Conservation (phyloP, 1,140 invertebrate genomes). For the Stegodyphus dumicola region DNA sequence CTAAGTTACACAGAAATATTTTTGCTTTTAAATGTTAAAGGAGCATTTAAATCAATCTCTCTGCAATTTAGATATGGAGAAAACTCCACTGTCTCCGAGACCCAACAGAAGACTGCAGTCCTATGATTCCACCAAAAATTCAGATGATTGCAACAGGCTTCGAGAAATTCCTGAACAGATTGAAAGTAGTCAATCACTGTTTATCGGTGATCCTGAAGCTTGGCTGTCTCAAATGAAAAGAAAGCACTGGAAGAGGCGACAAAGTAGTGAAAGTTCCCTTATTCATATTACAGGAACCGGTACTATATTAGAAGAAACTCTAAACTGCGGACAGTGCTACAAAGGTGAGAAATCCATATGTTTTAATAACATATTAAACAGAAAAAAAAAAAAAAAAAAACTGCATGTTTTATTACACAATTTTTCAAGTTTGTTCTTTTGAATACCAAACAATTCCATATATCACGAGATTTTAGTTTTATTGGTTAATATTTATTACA, state of each 20-base stretch:
- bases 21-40: no score
- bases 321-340: conserved; percentile 1
- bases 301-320: conserved; percentile 18
- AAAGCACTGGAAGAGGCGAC: conserved; percentile 10
- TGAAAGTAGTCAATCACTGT: background rate
- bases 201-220: background rate
- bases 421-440: no score
- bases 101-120: background rate
- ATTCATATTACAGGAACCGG: conserved; percentile 53
- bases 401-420: no score
- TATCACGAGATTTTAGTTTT: no score
- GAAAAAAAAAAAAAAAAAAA: no score
- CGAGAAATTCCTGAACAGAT: background rate
- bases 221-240: background rate
- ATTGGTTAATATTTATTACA: no score
- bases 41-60: no score
- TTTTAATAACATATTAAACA: no score
- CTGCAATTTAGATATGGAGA: background rate
- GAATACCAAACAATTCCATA: no score
- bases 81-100: background rate
- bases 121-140: background rate
- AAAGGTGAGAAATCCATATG: background rate
- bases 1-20: no score
- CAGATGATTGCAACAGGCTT: background rate
- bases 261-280: conserved; percentile 41